Conservation (phyloP, 35 echinoderm and acorn worm species). For the Heliocidaris erythrogramma region DNA sequence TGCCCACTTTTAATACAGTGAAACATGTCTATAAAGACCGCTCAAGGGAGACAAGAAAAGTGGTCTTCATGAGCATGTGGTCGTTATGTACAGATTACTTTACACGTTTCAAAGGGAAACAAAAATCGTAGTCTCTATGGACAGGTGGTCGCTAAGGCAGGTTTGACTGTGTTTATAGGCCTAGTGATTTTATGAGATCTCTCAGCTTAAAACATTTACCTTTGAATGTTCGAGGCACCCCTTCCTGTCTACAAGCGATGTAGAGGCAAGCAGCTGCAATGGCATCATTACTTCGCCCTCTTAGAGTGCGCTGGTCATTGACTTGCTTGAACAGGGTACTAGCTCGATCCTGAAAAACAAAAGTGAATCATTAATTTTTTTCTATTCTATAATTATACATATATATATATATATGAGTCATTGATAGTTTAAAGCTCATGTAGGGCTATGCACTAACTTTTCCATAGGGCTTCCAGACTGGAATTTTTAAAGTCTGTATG, state of each 20-base stretch:
- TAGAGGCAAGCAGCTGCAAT: conserved; percentile 96
- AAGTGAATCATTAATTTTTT: not conserved
- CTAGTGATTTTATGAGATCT: not conserved
- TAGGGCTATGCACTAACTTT: not conserved
- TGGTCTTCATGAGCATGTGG: too few species aligned
- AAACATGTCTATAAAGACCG: too few species aligned
- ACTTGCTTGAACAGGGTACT: conserved; percentile 92
- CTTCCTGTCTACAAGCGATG: conserved; percentile 90
- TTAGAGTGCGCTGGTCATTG: conserved; percentile 87
- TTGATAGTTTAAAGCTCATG: too few species aligned
- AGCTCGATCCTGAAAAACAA: conserved; percentile 79
- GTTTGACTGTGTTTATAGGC: too few species aligned
- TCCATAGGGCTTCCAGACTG: not conserved
- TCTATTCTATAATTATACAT: not conserved
- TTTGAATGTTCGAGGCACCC: conserved; percentile 94
- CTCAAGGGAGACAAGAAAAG: too few species aligned
- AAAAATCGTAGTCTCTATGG: too few species aligned
- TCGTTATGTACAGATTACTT: too few species aligned
- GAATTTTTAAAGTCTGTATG: not conserved
- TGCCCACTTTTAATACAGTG: too few species aligned
- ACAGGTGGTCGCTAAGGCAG: too few species aligned
- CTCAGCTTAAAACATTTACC: conserved; percentile 35
- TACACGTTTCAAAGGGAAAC: too few species aligned
- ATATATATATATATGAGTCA: too few species aligned
- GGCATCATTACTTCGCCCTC: conserved; percentile 91